phyloP scores from a whole-genome alignment of 2,113 vertebrate species.

The Campylorhamphus procurvoides region DNA sequence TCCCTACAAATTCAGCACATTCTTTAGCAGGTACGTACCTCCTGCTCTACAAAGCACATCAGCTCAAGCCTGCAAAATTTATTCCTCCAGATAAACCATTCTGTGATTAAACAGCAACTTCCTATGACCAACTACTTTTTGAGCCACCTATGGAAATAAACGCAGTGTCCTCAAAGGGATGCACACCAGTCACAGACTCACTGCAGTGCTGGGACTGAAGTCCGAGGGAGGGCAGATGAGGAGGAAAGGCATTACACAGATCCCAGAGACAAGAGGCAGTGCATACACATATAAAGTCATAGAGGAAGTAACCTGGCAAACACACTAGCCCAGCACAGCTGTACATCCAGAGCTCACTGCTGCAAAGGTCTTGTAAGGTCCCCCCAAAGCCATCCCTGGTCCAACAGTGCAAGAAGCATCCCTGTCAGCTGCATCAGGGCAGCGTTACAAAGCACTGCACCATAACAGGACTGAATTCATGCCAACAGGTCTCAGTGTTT shows the following conservation, averaged over 20 bases:
- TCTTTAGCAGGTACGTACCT: not conserved
- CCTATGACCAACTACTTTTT: not conserved
- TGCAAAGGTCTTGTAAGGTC: not conserved
- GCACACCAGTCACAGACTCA: not conserved
- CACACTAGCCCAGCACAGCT: not conserved
- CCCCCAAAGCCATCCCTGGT: not conserved
- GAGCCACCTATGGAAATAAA: not conserved
- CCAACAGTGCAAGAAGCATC: not conserved
- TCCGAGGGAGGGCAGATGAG: not conserved
- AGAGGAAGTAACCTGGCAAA: not conserved
- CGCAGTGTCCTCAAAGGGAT: not conserved
- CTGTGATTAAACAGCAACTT: not conserved
- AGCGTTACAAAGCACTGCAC: not conserved
- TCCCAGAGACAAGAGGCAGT: not conserved
- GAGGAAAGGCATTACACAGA: not conserved
- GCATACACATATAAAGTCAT: rapidly evolving
- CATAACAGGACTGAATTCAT: not conserved
- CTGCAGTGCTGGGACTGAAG: slow-evolving; percentile 26
- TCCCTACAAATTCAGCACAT: not conserved
- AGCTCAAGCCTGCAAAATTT: not conserved
- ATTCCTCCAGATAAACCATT: not conserved
- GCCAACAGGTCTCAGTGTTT: not conserved
- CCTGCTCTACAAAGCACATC: not conserved
- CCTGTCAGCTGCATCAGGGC: not conserved
- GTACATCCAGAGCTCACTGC: not conserved